Percentiles rank a stretch among this genome's conserved stretches.
phyloP scores from a whole-genome alignment of 1,140 invertebrate species.

The Sitophilus oryzae region DNA sequence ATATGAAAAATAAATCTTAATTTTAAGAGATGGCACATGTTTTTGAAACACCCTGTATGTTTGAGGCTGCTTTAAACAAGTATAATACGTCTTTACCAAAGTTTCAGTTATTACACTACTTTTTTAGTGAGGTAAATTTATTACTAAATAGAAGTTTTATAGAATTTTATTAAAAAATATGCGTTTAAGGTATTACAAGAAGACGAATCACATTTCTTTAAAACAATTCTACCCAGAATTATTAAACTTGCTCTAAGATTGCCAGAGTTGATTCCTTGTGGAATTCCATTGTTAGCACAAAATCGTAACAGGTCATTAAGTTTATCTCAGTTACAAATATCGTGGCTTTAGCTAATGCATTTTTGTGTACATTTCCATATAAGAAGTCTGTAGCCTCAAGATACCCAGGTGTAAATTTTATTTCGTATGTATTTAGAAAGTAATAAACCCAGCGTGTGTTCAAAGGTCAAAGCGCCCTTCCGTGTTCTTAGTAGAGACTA shows the following conservation, averaged over 20 bases:
- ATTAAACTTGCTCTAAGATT: conserved; percentile 70
- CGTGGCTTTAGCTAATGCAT: conserved; percentile 89
- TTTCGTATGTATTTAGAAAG: conserved; percentile 52
- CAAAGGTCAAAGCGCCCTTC: no score
- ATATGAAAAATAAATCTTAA: no score
- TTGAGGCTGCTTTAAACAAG: conserved; percentile 67
- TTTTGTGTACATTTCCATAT: conserved; percentile 91
- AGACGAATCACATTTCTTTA: conserved; percentile 73
- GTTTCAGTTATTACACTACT: conserved; percentile 63
- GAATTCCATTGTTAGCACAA: conserved; percentile 71
- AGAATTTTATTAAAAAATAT: not conserved
- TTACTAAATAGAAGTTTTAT: conserved; percentile 1
- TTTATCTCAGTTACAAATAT: conserved; percentile 79
- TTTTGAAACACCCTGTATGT: no score
- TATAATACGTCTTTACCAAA: conserved; percentile 78
- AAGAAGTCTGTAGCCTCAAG: conserved; percentile 67
- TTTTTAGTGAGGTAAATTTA: conserved; percentile 70
- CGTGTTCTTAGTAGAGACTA: no score
- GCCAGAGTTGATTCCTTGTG: conserved; percentile 67
- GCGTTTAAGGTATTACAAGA: conserved; percentile 59
- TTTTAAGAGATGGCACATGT: no score
- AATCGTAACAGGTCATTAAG: conserved; percentile 55
- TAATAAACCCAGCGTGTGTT: no score
- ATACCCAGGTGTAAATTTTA: conserved; percentile 87
- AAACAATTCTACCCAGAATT: conserved; percentile 69